Base-by-base conservation (phyloP, 2,797 vertebrate species). In the Helostoma temminkii region DNA sequence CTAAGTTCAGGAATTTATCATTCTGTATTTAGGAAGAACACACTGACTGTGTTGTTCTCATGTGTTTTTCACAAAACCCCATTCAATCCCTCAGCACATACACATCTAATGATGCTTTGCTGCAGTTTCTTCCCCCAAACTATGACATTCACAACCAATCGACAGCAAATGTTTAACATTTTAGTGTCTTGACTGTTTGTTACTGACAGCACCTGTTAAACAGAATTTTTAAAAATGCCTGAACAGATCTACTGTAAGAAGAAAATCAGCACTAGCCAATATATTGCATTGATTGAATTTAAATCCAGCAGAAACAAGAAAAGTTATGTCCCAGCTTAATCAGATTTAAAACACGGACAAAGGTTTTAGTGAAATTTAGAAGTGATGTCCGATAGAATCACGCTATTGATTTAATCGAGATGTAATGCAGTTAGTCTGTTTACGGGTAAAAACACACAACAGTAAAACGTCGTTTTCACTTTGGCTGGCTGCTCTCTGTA, bases 271-370 rank as follows among this genome's bases (percentile, higher is more conserved):
- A 0, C 18, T 59, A 66, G 71, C 25, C 3, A 1, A 28, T 57
- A 81, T 19, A 67, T 50, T 65, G 22, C 26, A 24, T 19, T 80
- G 76, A 80, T 82, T 66, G 18, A 1, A 84, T 84, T 76, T 36
- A 8, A 66, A 43, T 15, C 19, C 43, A 32, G 45, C 43, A 34
- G 52, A 19, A 25, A 9, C 5, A 0, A 28, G 45, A 8, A 5
- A 14, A 18, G 28, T 30, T 48, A 3, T 1, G 8, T 37, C 1
- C 1, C n/a, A 34, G 22, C 48, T 2, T 76, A 58, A 80, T 74
- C 36, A 0, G 41, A 69, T 76, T 80, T 56, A 4, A 64, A 60
- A 52, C 5, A 1, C 15, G 52, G 50, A 61, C 58, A 1, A 45
- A 66, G 30, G 39, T 47, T 66, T 45, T 26, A 56, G 58, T 45